Evolutionary conservation across 2,113 vertebrate species (phyloP).

Genomic region (Pygoscelis antarcticus): DNA sequence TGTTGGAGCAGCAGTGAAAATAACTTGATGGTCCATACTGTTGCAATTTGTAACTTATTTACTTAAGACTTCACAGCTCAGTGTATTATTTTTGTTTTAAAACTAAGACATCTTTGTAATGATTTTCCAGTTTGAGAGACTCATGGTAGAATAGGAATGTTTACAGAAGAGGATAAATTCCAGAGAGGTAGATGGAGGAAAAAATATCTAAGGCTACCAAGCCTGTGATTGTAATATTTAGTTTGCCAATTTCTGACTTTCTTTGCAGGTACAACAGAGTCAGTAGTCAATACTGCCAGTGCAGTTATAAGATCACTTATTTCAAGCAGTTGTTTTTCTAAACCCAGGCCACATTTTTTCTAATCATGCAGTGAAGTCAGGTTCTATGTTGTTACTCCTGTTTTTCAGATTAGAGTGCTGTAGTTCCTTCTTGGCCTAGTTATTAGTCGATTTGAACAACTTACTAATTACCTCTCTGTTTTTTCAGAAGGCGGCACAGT

Average conservation of each 20-base stretch:
- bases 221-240: not conserved
- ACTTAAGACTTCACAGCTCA: not conserved
- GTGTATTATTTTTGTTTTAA: not conserved
- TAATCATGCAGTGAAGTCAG: not conserved
- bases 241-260: not conserved
- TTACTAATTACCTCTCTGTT: not conserved
- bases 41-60: not conserved
- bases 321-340: not conserved
- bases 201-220: not conserved
- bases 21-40: not conserved
- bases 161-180: not conserved
- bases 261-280: not conserved
- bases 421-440: not conserved
- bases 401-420: not conserved
- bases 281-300: not conserved
- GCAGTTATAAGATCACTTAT: not conserved
- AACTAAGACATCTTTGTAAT: not conserved
- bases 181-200: not conserved
- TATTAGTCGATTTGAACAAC: not conserved
- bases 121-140: not conserved
- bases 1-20: not conserved
- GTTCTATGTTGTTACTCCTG: not conserved
- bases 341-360: not conserved
- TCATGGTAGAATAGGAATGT: not conserved
- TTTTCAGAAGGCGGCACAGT: not conserved